Evolutionary conservation across 1,140 invertebrate species (phyloP).

Genomic region (Helicoverpa armigera): DNA sequence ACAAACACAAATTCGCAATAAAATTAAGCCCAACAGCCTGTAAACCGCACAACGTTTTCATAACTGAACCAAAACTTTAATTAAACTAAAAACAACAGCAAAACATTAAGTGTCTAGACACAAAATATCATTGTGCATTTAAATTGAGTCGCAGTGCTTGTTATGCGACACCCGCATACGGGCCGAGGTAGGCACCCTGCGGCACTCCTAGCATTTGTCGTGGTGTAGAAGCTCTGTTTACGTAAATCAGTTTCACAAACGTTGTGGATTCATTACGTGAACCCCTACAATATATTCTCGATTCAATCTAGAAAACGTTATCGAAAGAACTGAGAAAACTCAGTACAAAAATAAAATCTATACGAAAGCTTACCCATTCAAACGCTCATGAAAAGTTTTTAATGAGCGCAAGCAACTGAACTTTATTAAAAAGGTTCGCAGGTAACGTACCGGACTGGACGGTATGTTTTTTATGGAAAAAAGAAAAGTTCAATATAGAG

Average conservation of each 20-base stretch:
- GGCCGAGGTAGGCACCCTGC: slow-evolving; percentile 13
- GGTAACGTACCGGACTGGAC: slow-evolving; percentile 1
- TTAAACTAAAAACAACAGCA: slow-evolving; percentile 26
- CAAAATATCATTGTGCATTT: slow-evolving; percentile 36
- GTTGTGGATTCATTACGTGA: slow-evolving; percentile 3
- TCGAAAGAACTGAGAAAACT: not conserved
- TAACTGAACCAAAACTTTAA: slow-evolving; percentile 16
- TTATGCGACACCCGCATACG: not conserved
- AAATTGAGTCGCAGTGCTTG: slow-evolving; percentile 19
- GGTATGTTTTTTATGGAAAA: slow-evolving; percentile 22
- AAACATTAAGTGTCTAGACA: slow-evolving; percentile 34
- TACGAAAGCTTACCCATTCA: slow-evolving; percentile 25
- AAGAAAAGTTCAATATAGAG: not conserved
- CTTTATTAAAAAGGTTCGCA: slow-evolving; percentile 26
- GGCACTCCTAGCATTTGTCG: slow-evolving; percentile 3
- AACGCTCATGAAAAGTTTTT: slow-evolving; percentile 21
- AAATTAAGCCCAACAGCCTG: not conserved
- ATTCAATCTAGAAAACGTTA: not conserved
- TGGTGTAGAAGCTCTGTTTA: slow-evolving; percentile 22
- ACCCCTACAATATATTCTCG: slow-evolving; percentile 13
- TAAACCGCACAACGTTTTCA: not conserved
- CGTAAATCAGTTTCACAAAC: slow-evolving; percentile 43
- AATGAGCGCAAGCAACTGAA: slow-evolving; percentile 31
- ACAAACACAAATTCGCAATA: not conserved
- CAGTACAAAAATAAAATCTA: slow-evolving; percentile 6